Percentiles rank a stretch among this genome's conserved stretches.
These are phyloP conservation scores for Erebia ligea DNA, from an alignment of 2,888 invertebrate genomes.

Conservation along the genomic window DNA sequence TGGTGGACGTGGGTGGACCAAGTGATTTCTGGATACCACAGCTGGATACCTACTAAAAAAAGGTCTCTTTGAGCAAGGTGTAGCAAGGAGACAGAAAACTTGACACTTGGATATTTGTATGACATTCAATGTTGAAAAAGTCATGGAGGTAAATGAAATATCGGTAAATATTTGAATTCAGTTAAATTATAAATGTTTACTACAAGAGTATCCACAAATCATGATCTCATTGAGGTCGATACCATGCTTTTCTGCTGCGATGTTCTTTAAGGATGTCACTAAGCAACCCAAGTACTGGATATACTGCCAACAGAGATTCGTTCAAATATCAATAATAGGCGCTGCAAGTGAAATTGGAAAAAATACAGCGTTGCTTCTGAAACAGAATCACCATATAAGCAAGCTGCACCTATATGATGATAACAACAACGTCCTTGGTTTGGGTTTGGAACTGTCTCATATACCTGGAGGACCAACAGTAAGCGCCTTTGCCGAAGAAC, in stretches of 20 bases:
- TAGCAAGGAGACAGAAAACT: too few relatives aligned
- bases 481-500: constrained; percentile 48
- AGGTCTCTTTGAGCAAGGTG: too few relatives aligned
- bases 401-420: constrained; percentile 60
- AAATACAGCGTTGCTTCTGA: constrained; percentile 59
- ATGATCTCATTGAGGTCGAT: constrained; percentile 7
- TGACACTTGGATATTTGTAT: too few relatives aligned
- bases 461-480: constrained; percentile 58
- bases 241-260: not conserved
- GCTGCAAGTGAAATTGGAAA: constrained; percentile 60
- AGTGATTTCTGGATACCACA: too few relatives aligned
- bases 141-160: not conserved
- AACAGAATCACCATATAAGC: constrained; percentile 56
- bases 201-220: not conserved
- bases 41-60: too few relatives aligned
- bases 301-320: constrained; percentile 39
- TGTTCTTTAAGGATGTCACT: not conserved
- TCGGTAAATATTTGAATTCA: not conserved
- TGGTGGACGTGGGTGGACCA: too few relatives aligned
- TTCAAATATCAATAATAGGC: constrained; percentile 65
- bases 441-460: constrained; percentile 55
- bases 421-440: constrained; percentile 52
- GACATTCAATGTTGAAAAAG: not conserved
- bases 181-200: constrained; percentile 13
- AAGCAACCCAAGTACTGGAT: constrained; percentile 15